phyloP scores from a whole-genome alignment of 2,888 invertebrate species.

The Lasioglossum villosulum region DNA sequence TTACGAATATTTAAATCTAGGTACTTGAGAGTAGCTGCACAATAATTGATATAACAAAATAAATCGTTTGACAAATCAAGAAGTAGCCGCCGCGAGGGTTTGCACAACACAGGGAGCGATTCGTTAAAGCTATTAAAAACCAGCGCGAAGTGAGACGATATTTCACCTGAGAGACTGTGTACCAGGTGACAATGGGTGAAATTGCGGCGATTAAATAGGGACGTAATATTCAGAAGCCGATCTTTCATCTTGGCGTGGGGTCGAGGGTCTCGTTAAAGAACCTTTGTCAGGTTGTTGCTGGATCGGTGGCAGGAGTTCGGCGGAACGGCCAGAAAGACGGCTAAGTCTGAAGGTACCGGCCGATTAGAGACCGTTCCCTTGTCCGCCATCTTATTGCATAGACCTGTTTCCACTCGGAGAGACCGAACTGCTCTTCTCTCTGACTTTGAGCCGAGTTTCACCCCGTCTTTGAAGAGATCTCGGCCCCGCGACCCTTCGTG shows the following conservation, averaged over 20 bases:
- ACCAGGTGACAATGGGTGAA: constrained; percentile 32
- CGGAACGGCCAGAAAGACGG: constrained; percentile 52
- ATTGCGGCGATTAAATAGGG: constrained; percentile 48
- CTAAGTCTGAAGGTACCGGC: constrained; percentile 70
- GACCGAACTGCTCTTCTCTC: constrained; percentile 40
- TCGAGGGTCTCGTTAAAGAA: constrained; percentile 43
- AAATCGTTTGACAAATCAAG: too few species aligned
- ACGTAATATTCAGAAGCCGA: constrained; percentile 37
- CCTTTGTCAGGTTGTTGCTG: constrained; percentile 62
- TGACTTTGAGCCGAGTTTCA: constrained; percentile 66
- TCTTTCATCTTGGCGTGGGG: constrained; percentile 52
- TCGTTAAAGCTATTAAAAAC: background rate
- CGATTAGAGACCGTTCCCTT: constrained; percentile 75
- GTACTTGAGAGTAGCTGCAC: too few species aligned
- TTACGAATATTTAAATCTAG: too few species aligned
- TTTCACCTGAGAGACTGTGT: constrained; percentile 14
- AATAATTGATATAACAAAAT: too few species aligned
- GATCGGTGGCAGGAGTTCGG: constrained; percentile 33
- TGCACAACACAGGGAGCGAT: background rate
- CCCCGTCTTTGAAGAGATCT: constrained; percentile 68
- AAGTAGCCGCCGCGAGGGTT: too few species aligned
- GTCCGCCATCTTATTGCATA: constrained; percentile 65
- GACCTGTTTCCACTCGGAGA: constrained; percentile 55
- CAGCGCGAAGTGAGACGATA: background rate
- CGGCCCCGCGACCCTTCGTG: constrained; percentile 59